Percentiles rank a stretch among this genome's conserved stretches.
These are phyloP conservation scores for Heterohyrax brucei DNA, from an alignment of 2,797 vertebrate species.

Conservation along the genomic window DNA sequence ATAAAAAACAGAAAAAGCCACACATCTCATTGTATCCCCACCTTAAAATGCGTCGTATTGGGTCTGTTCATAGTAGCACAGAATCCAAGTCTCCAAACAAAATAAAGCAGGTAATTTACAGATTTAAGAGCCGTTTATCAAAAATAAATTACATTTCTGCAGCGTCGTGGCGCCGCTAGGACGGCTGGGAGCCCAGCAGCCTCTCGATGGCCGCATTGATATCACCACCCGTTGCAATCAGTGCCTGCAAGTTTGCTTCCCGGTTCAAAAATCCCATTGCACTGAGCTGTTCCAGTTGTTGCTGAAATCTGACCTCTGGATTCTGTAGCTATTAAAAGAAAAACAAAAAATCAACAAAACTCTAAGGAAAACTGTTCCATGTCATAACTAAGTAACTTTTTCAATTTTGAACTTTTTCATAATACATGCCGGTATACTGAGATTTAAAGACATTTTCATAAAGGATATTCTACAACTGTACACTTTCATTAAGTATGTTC, in stretches of 20 bases:
- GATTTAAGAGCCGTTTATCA: constrained; percentile 94
- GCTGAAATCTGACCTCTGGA: constrained; percentile 93
- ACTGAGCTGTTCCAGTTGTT: constrained; percentile 94
- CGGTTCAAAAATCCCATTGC: constrained; percentile 94
- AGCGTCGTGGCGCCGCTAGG: constrained; percentile 89
- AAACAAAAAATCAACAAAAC: constrained; percentile 1
- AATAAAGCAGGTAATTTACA: constrained; percentile 93
- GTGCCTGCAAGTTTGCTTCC: constrained; percentile 94
- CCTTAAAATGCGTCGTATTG: constrained; percentile 89
- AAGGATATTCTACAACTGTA: constrained; percentile 37
- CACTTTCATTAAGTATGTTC: constrained; percentile 36
- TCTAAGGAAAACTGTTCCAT: constrained; percentile 25
- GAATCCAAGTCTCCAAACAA: constrained; percentile 91
- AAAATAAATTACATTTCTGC: constrained; percentile 95
- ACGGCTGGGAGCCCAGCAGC: constrained; percentile 93
- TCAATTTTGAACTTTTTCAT: neutral
- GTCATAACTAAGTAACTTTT: neutral
- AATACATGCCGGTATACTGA: neutral
- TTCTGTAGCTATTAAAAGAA: constrained; percentile 90
- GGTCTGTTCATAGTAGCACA: constrained; percentile 90
- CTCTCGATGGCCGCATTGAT: constrained; percentile 94
- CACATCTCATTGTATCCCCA: constrained; percentile 88
- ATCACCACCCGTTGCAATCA: constrained; percentile 94
- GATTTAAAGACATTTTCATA: constrained; percentile 54
- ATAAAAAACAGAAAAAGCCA: constrained; percentile 86